phyloP scores from a whole-genome alignment of 2,113 vertebrate species.

The Athene noctua region DNA sequence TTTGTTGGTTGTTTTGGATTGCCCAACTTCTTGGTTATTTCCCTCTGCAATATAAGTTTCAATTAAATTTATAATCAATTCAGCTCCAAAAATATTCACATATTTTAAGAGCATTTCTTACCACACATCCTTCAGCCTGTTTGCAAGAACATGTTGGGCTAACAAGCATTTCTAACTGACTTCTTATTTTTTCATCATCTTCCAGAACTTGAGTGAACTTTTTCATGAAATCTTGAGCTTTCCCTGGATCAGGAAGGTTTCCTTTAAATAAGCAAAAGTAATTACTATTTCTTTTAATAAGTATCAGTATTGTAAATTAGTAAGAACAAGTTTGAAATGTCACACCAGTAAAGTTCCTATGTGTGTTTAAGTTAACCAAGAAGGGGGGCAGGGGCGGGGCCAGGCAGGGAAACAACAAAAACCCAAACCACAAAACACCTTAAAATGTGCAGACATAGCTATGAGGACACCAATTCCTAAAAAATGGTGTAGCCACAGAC shows the following conservation, averaged over 20 bases:
- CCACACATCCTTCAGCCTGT: conserved; percentile 86
- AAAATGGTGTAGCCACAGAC: background rate
- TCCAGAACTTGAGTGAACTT: conserved; percentile 97
- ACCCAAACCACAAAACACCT: background rate
- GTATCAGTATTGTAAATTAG: background rate
- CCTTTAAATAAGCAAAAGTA: conserved; percentile 75
- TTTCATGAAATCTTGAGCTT: conserved; percentile 98
- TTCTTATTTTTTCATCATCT: conserved; percentile 92
- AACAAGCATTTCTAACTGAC: conserved; percentile 83
- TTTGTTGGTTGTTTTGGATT: conserved; percentile 87
- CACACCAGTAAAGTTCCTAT: background rate
- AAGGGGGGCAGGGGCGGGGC: background rate
- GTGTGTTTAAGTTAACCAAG: background rate
- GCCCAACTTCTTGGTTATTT: conserved; percentile 85
- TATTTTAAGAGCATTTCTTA: conserved; percentile 60
- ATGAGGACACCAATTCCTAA: background rate
- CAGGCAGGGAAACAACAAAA: background rate
- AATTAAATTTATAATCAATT: conserved; percentile 19
- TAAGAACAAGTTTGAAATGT: background rate
- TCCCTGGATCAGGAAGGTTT: conserved; percentile 97
- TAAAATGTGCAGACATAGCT: background rate
- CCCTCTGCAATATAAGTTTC: conserved; percentile 76
- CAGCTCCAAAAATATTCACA: background rate
- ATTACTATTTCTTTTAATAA: background rate
- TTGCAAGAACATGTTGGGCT: conserved; percentile 83